Evolutionary conservation across 2,888 invertebrate species (phyloP).

Genomic region (Drosophila sordidula): DNA sequence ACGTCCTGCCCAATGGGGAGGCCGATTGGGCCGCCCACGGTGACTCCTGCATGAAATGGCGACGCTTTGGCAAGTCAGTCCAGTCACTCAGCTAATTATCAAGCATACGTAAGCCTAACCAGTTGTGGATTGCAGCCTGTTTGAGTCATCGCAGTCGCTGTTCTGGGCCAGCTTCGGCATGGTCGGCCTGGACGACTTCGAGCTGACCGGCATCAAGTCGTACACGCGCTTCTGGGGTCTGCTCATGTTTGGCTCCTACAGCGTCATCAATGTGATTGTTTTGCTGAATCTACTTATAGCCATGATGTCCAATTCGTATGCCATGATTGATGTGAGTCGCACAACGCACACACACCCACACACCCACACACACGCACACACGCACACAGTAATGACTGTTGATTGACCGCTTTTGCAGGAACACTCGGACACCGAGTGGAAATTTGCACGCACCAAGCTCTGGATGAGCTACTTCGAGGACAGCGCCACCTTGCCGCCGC

Average conservation of each 20-base stretch:
- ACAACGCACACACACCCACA: too few relatives aligned
- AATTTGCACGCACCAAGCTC: slow-evolving; percentile 96
- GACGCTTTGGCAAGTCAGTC: slow-evolving; percentile 93
- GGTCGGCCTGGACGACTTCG: slow-evolving; percentile 94
- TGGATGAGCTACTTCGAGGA: slow-evolving; percentile 99
- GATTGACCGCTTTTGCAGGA: slow-evolving; percentile 86
- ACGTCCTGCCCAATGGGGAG: slow-evolving; percentile 88
- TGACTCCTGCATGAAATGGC: slow-evolving; percentile 94
- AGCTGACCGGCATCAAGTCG: slow-evolving; percentile 93
- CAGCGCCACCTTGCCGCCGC: slow-evolving; percentile 95
- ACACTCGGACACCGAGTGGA: slow-evolving; percentile 98
- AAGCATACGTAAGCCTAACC: slow-evolving; percentile 1
- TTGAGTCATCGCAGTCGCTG: slow-evolving; percentile 96
- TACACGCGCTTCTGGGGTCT: slow-evolving; percentile 98
- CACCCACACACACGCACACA: too few relatives aligned
- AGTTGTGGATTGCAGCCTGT: slow-evolving; percentile 88
- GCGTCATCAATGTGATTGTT: slow-evolving; percentile 97
- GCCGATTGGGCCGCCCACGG: slow-evolving; percentile 92
- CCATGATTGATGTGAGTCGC: slow-evolving; percentile 93
- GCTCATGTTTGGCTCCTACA: slow-evolving; percentile 98
- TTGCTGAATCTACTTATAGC: slow-evolving; percentile 97
- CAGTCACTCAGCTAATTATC: slow-evolving; percentile 62
- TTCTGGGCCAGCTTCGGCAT: slow-evolving; percentile 99
- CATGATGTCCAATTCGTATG: slow-evolving; percentile 99
- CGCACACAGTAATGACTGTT: slow-evolving; percentile 5